Base-by-base conservation (phyloP, 1,140 invertebrate genomes). In the Vanessa tameamea region DNA sequence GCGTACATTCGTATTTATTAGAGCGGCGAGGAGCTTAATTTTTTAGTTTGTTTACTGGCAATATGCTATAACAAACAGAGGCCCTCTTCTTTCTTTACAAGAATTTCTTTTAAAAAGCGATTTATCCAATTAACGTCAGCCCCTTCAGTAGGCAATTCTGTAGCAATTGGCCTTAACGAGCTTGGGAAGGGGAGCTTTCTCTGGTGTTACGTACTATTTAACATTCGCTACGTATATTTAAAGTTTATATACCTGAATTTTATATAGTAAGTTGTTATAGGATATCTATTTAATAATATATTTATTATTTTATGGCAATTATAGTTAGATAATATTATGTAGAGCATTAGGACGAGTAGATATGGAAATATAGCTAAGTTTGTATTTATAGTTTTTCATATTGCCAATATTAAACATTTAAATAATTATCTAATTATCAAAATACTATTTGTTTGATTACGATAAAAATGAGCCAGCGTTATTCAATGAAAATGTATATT, bases 111-210 rank as follows among this genome's bases (percentile, higher is more conserved):
- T 76, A 83, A 80, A 82, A 86, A 87, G 79, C 83, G 82, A 81
- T 91, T 89, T 84, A 86, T 77, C 82, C 88, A 90, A 91, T 91
- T 91, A 91, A 82, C 81, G 79, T 81, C 78, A 68, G 79, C 81
- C 87, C 87, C 87, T 82, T 84, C 86, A 83, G 82, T 83, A 82
- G 75, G 80, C 79, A 85, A 86, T 84, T 86, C 76, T 77, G 71
- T 78, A 80, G 84, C 84, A 91, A 91, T 91, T 91, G 89, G 80
- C 84, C 26, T 90, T 83, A 91, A 91, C 82, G 76, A 88, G 77
- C 76, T 79, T 66, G 69, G 73, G 81, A 85, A 82, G 87, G 89
- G 86, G 77, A 82, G 79, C 86, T 86, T 86, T 87, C 86, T 82
- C 57, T 50, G 47, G 63, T 43, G 57, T 66, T 53, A 69, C 64